These are phyloP conservation scores for Scalopus aquaticus DNA, from an alignment of 2,113 vertebrate species.

Conservation along the genomic window DNA sequence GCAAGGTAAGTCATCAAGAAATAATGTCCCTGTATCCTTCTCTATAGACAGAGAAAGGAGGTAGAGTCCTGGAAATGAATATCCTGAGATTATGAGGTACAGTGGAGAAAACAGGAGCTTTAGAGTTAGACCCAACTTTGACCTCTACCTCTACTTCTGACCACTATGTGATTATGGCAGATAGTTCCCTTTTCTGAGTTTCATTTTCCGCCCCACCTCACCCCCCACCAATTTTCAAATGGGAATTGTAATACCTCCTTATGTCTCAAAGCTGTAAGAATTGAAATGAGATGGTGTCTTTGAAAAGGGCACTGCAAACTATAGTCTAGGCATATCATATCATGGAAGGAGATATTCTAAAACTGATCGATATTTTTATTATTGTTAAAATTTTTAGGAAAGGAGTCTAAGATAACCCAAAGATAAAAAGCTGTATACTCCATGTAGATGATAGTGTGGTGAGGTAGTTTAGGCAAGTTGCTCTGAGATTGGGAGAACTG, in stretches of 20 bases:
- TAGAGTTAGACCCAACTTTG: background rate
- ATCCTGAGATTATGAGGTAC: background rate
- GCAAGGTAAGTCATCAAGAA: constrained; percentile 90
- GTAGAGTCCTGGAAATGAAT: background rate
- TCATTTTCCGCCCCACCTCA: background rate
- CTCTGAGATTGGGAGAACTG: background rate
- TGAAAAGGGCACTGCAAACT: background rate
- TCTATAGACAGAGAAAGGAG: background rate
- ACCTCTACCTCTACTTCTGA: background rate
- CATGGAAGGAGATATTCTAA: constrained; percentile 12
- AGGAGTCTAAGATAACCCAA: background rate
- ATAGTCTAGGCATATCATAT: background rate
- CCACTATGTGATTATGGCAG: background rate
- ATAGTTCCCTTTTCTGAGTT: background rate
- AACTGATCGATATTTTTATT: constrained; percentile 39
- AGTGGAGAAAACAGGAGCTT: background rate
- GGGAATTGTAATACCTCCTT: background rate
- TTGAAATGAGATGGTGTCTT: constrained; percentile 14
- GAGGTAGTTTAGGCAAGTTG: background rate
- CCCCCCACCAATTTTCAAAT: background rate
- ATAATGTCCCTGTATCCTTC: background rate
- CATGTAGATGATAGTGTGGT: background rate
- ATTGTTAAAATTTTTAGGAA: constrained; percentile 36
- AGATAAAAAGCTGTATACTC: background rate
- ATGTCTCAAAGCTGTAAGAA: background rate